Conservation (phyloP, 2,113 vertebrate species). For the Globicephala melas region DNA sequence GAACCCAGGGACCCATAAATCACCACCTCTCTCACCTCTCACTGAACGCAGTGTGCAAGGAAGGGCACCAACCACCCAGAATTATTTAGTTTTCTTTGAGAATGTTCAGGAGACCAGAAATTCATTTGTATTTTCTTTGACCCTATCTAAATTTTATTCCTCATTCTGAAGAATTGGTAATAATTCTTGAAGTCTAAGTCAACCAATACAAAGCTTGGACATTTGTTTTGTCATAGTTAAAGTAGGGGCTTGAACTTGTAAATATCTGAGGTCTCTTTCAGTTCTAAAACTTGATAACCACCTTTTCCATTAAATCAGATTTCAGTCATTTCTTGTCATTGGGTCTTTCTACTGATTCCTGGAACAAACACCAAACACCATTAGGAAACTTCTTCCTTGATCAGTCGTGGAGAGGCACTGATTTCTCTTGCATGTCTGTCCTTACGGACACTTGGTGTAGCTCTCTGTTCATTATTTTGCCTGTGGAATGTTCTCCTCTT, state of each 20-base stretch:
- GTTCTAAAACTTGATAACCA: neutral
- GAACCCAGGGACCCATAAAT: neutral
- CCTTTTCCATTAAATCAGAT: neutral
- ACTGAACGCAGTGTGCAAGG: neutral
- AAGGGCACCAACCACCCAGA: neutral
- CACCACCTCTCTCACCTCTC: neutral
- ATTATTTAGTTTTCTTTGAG: neutral
- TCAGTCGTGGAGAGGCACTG: accelerated
- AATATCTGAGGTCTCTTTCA: neutral
- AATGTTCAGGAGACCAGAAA: neutral
- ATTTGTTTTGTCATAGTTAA: neutral
- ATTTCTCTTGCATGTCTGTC: neutral
- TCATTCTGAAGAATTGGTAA: neutral
- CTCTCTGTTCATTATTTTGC: neutral
- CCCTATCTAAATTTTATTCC: neutral
- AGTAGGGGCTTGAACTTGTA: neutral
- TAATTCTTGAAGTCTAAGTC: neutral
- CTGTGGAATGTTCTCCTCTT: neutral
- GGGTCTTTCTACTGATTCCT: neutral
- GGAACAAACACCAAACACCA: neutral
- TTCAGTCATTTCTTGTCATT: neutral
- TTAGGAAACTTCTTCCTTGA: neutral
- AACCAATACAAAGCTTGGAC: neutral
- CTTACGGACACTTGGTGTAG: accelerated
- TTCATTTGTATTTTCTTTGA: neutral